Base-by-base conservation (phyloP, 1,140 invertebrate genomes). In the Geopemphigus sp. region DNA sequence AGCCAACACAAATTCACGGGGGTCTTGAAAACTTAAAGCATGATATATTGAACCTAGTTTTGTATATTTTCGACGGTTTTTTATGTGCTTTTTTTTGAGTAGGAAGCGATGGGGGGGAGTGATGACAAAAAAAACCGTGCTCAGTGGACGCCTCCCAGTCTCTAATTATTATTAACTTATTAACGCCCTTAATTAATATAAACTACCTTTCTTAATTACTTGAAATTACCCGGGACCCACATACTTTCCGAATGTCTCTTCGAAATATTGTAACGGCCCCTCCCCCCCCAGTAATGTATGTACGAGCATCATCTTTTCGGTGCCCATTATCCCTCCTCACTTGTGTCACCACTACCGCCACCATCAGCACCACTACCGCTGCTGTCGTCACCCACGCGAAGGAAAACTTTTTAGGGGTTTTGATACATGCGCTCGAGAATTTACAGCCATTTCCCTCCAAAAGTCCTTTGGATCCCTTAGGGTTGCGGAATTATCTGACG, bases 131-230 rank as follows among this genome's bases (percentile, higher is more conserved):
- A 61, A 26, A 26, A 57, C 14, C 24, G 6, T 17, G 50, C 53
- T n/a, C 72, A 12, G 50, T 45, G 56, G 57, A 76, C 73, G 73
- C 56, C 57, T 76, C 56, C 56, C 54, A 45, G 57, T 15, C 73
- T 61, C 73, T 76, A 76, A 76, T 76, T 76, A 76, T 76, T 76
- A 76, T 76, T 76, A 76, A 76, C 73, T 76, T 76, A 76, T 76
- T 61, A 76, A 59, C 73, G 73, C 73, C 57, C 32, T 76, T 76
- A 76, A 76, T 76, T 76, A 76, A 76, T 76, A 76, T 76, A 59
- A 76, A 76, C 73, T 76, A 76, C 73, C 73, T 76, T 76, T 76
- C 73, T 76, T 76, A 76, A 76, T 76, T 76, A 76, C 73, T 76
- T 47, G 73, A 76, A 76, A 76, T 76, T 76, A 76, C 73, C 73